These are phyloP conservation scores for Anabacerthia variegaticeps DNA, from an alignment of 2,797 vertebrate genomes.

Conservation along the genomic window DNA sequence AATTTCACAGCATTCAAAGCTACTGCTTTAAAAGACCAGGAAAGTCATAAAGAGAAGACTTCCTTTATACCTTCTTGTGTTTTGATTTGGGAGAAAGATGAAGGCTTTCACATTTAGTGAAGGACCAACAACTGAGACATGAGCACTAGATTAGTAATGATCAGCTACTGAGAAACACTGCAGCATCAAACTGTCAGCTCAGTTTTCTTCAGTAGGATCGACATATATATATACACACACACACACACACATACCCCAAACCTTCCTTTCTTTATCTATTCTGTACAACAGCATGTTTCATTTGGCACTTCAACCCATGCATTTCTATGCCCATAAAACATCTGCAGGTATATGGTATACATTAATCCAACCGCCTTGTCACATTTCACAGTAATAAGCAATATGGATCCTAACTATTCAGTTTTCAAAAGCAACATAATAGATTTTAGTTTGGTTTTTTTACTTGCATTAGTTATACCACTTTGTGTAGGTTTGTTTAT, in stretches of 20 bases:
- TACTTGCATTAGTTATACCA: not conserved
- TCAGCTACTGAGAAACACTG: not conserved
- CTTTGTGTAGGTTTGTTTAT: not conserved
- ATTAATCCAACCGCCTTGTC: not conserved
- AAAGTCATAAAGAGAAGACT: not conserved
- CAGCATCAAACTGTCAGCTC: not conserved
- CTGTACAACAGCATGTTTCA: not conserved
- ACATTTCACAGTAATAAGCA: not conserved
- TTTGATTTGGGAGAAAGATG: constrained; percentile 21
- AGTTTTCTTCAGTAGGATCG: not conserved
- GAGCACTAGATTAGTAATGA: not conserved
- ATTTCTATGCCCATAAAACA: not conserved
- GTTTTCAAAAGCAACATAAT: not conserved
- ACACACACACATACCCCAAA: accelerated
- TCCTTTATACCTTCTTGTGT: not conserved
- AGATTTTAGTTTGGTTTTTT: not conserved
- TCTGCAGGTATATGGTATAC: not conserved
- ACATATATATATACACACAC: not conserved
- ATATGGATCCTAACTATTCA: not conserved
- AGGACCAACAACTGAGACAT: constrained; percentile 23
- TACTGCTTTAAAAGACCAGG: constrained; percentile 3
- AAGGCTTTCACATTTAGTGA: constrained; percentile 14
- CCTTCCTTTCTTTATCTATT: not conserved
- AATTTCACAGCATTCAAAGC: constrained; percentile 4
- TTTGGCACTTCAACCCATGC: not conserved